A percentile compares a stretch with the other conserved stretches of the same genome.
These are phyloP conservation scores for Tarsius wallacei DNA, from an alignment of 2,797 vertebrate genomes.

Conservation along the genomic window DNA sequence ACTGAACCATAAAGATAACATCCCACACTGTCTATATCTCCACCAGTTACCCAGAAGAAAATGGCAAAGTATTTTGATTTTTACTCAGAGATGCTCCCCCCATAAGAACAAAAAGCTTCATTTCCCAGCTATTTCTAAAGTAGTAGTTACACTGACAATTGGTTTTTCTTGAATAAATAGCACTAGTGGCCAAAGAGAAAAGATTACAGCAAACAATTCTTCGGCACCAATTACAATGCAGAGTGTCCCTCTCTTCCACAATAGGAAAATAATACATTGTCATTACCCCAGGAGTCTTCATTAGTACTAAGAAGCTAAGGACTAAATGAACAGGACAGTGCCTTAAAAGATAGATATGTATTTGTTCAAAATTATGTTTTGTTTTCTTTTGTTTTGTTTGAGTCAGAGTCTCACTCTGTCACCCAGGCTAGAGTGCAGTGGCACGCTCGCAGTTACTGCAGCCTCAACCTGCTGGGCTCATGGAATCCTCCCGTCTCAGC, in stretches of 20 bases:
- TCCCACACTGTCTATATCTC: background rate
- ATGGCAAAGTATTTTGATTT: background rate
- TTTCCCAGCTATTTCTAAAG: slow-evolving; percentile 11
- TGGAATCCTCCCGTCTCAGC: too few species aligned
- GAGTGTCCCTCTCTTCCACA: background rate
- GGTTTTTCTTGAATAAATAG: slow-evolving; percentile 52
- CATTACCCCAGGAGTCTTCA: background rate
- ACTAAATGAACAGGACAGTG: background rate
- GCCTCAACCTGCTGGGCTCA: too few species aligned
- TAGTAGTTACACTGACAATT: background rate
- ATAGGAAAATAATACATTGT: background rate
- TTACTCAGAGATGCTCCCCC: background rate
- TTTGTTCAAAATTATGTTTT: background rate
- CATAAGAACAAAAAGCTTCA: background rate
- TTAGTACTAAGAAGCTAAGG: background rate
- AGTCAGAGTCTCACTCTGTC: too few species aligned
- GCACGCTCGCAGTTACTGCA: too few species aligned
- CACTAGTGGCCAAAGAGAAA: background rate
- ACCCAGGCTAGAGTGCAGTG: too few species aligned
- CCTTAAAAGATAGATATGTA: background rate
- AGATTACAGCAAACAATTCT: background rate
- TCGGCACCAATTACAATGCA: background rate
- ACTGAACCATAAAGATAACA: background rate
- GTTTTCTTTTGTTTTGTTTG: too few species aligned
- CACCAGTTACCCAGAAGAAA: background rate